These are phyloP conservation scores for Ferdinandea cuprea DNA, from an alignment of 2,888 invertebrate genomes.

Conservation along the genomic window DNA sequence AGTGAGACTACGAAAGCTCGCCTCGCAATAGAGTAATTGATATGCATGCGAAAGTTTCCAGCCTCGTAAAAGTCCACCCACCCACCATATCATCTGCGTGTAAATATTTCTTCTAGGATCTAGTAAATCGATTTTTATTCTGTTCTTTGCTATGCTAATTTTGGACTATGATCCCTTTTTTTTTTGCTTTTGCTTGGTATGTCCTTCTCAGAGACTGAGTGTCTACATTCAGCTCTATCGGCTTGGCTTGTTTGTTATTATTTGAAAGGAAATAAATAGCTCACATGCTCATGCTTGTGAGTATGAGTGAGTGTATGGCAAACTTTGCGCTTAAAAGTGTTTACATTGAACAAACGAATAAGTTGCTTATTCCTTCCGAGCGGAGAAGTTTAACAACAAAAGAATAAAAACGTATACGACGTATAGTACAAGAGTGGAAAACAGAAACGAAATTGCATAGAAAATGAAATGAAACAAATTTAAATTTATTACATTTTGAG, in stretches of 20 bases:
- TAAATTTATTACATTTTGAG: slow-evolving; percentile 64
- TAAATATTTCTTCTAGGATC: slow-evolving; percentile 55
- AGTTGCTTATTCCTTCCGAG: slow-evolving; percentile 51
- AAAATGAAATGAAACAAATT: slow-evolving; percentile 66
- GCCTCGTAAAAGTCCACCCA: slow-evolving; percentile 11
- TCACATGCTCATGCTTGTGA: slow-evolving; percentile 54
- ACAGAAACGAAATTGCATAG: slow-evolving; percentile 31
- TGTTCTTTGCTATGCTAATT: slow-evolving; percentile 72
- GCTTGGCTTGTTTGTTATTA: slow-evolving; percentile 54
- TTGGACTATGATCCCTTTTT: slow-evolving; percentile 62
- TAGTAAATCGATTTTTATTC: slow-evolving; percentile 67
- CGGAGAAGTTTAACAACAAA: slow-evolving; percentile 31
- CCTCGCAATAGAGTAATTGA: slow-evolving; percentile 63
- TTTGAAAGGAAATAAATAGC: slow-evolving; percentile 58
- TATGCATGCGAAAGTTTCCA: slow-evolving; percentile 66
- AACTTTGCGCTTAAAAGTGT: slow-evolving; percentile 69
- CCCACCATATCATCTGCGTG: slow-evolving; percentile 10
- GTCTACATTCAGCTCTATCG: neutral
- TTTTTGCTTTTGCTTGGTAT: neutral
- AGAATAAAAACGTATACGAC: slow-evolving; percentile 4
- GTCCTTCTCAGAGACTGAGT: neutral
- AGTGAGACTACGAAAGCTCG: slow-evolving; percentile 36
- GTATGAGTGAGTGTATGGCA: slow-evolving; percentile 55
- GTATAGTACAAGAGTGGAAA: slow-evolving; percentile 17
- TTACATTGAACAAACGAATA: slow-evolving; percentile 69